Evolutionary conservation across 2,113 vertebrate genomes (phyloP), one percentile per base, ranked within the genome.

Genomic region (Heterochromis multidens): DNA sequence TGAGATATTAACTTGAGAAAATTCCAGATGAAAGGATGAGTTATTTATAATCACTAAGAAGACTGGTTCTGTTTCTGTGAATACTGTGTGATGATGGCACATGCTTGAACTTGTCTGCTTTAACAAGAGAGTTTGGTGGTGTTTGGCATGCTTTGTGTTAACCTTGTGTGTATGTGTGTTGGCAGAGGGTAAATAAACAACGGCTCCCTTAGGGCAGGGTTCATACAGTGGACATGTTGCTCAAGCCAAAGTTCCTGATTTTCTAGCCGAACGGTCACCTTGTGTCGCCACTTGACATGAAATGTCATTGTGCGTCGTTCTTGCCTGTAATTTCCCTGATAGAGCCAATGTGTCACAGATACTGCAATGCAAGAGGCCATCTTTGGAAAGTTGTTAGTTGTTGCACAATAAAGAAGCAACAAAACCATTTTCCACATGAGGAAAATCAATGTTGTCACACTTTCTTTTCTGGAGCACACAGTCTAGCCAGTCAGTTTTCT

Each of bases 201-300:
- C 79, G 77, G 56, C 46, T 89, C 91, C 80, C 90, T 81, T 76
- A 54, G 88, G 87, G 85, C 87, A 93, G 81, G 72, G 91, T 91
- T 92, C 90, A 90, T 33, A 76, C 81, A 72, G 82, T 91, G 89
- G 86, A 88, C 83, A 72, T 89, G 81, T 89, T 88, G 88, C 84
- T 89, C 84, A 81, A 93, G 81, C 86, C 49, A 58, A 87, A 95
- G 92, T 95, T 95, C 94, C 92, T 93, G 86, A 92, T 95, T 94
- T 89, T 88, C 88, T 84, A 43, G 80, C 88, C 80, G 79, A 92
- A 79, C 85, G 80, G 88, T 87, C 88, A 61, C 79, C 79, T 70
- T 89, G 87, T 74, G 19, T 88, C 70, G 54, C 59, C 56, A 56
- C 78, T 58, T 63, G 81, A 89, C 82, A 67, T 17, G 52, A 29